phyloP scores from a whole-genome alignment of 2,113 vertebrate species.

The Austrofundulus limnaeus region DNA sequence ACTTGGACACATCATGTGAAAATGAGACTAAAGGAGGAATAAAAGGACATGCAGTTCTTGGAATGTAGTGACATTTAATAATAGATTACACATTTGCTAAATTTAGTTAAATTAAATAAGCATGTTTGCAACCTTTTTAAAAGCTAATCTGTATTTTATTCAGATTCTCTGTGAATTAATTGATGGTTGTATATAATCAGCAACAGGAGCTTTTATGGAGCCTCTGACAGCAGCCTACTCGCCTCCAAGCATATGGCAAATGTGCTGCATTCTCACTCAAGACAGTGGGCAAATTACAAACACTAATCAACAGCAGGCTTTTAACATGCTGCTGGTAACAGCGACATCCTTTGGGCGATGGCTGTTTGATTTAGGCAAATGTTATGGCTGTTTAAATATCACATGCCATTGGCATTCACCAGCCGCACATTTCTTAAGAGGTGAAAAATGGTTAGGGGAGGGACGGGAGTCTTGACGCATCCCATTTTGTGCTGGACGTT shows the following conservation, averaged over 20 bases:
- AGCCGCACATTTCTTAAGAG: conserved; percentile 26
- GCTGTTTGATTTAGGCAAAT: conserved; percentile 76
- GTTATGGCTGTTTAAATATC: conserved; percentile 81
- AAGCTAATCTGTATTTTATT: conserved; percentile 18
- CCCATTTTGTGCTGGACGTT: conserved; percentile 57
- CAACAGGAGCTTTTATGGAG: conserved; percentile 18
- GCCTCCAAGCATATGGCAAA: conserved; percentile 36
- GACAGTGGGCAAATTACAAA: conserved; percentile 52
- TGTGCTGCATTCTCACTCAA: conserved; percentile 21
- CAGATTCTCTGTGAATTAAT: conserved; percentile 26
- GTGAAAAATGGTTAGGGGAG: conserved; percentile 37
- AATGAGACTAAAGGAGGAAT: too few relatives aligned
- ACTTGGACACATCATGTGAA: too few relatives aligned
- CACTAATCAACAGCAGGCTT: conserved; percentile 52
- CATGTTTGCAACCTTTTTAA: background rate
- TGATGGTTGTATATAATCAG: conserved; percentile 27
- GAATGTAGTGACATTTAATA: too few relatives aligned
- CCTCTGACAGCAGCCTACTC: conserved; percentile 35
- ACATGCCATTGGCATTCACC: conserved; percentile 76
- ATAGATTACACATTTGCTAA: too few relatives aligned
- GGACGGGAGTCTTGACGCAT: conserved; percentile 48
- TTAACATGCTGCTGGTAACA: conserved; percentile 53
- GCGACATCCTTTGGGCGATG: conserved; percentile 50
- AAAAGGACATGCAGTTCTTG: too few relatives aligned
- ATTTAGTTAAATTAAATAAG: background rate